Conservation (phyloP, 2,888 invertebrate genomes). For the Spodoptera picta region DNA sequence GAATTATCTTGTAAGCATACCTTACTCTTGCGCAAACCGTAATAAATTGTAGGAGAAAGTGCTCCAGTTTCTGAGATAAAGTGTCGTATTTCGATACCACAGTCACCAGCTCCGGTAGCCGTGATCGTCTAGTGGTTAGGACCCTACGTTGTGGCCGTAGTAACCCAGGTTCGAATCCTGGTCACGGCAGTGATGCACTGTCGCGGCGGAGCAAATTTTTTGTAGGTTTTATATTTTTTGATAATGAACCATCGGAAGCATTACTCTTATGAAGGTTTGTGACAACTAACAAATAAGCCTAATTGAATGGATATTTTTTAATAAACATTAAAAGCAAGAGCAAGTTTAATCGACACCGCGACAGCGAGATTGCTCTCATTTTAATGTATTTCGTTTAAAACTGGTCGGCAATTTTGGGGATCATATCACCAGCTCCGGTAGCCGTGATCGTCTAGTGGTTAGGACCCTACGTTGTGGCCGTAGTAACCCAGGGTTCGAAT, state of each 20-base stretch:
- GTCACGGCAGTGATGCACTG: constrained; percentile 74
- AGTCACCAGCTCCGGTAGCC: constrained; percentile 65
- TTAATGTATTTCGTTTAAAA: constrained; percentile 11
- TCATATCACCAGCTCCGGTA: constrained; percentile 14
- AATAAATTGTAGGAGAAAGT: constrained; percentile 26
- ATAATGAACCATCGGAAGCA: too few species aligned
- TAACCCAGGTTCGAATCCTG: constrained; percentile 93
- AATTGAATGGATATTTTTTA: too few species aligned
- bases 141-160: constrained; percentile 93
- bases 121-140: constrained; percentile 88
- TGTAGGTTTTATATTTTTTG: background rate
- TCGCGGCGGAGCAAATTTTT: constrained; percentile 52
- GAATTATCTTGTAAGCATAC: too few species aligned
- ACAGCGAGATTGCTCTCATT: constrained; percentile 14
- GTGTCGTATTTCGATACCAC: constrained; percentile 2
- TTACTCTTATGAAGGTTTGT: too few species aligned
- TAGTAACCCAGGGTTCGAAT: constrained; percentile 93
- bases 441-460: constrained; percentile 90
- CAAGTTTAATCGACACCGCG: constrained; percentile 8
- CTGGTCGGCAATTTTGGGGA: constrained; percentile 5
- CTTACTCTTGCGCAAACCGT: constrained; percentile 11
- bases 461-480: constrained; percentile 93
- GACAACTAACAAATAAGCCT: too few species aligned
- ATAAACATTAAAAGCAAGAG: background rate
- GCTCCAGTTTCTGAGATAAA: constrained; percentile 15